phyloP scores from a whole-genome alignment of 1,140 invertebrate species.

The Elysia chlorotica region DNA sequence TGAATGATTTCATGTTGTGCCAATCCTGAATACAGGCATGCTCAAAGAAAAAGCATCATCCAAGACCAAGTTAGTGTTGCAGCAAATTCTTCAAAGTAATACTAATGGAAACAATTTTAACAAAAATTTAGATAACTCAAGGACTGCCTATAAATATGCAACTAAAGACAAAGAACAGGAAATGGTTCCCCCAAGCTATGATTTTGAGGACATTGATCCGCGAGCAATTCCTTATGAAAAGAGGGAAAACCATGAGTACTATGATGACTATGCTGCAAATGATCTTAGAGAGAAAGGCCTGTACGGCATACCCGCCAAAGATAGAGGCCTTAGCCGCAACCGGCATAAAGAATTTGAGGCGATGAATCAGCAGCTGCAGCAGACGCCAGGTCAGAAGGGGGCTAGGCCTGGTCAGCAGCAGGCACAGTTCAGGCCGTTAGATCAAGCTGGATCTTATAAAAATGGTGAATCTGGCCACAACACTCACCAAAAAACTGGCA shows the following conservation, averaged over 20 bases:
- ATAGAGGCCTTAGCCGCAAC: conserved; percentile 28
- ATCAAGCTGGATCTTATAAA: neutral
- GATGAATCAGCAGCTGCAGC: conserved; percentile 31
- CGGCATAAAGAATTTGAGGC: conserved; percentile 33
- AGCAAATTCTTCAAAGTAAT: too few species aligned
- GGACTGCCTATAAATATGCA: too few species aligned
- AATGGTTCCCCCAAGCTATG: neutral
- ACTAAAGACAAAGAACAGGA: too few species aligned
- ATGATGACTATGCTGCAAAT: conserved; percentile 28
- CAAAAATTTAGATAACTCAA: too few species aligned
- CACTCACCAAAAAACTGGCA: neutral
- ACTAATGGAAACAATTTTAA: too few species aligned
- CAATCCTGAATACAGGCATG: too few species aligned
- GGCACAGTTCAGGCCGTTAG: neutral
- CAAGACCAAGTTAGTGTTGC: too few species aligned
- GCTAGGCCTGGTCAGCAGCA: neutral
- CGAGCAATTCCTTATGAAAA: neutral
- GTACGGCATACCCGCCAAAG: neutral
- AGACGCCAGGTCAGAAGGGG: neutral
- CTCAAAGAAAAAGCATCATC: too few species aligned
- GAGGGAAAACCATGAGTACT: conserved; percentile 19
- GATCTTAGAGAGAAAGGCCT: conserved; percentile 20
- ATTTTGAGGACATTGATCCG: neutral
- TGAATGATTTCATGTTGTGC: too few species aligned
- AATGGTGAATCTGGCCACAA: neutral